Evolutionary conservation across 2,888 invertebrate species (phyloP), one percentile per base, ranked within the genome.

Genomic region (Corbicula japonica): DNA sequence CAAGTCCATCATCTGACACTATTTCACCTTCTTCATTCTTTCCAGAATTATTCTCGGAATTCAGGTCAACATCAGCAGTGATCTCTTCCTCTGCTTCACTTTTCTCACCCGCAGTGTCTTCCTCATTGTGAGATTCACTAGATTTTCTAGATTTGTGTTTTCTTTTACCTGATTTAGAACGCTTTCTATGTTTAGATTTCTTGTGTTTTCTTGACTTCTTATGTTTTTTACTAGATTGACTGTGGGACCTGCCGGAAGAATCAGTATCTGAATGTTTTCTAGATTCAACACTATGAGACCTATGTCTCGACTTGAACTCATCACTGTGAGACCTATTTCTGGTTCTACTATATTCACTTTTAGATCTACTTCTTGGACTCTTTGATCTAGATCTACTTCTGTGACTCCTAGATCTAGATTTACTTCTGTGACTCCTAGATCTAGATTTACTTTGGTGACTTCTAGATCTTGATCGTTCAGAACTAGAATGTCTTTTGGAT

Each of bases 331-430:
- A 46, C n/a, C 30, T 44, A 18, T 26, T 18, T 32, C 46, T 62
- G 10, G 38, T 50, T 52, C 71, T 71, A 56, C 62, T 66, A 68
- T 66, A 73, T 56, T 63, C 48, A 21, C 62, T 54, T 12, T 38
- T 15, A 54, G 26, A 5, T 28, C 28, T 18, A 41, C 62, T 32
- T 12, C 41, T 54, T 23, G 38, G 52, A 28, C 12, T 5, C 15
- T 30, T 30, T 50, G 70, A 70, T 8, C 61, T 41, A 1, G 32
- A 54, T 28, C 54, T 54, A n/a, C 54, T 54, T 54, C 54, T 46
- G 28, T 41, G 28, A 41, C 38, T 70, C 38, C 32, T 61, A 46
- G 21, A 28, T 26, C 70, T 60, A 8, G 70, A 70, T 18, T 35
- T 34, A 35, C 46, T 60, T 35, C 70, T 70, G 32, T 63, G 30